Evolutionary conservation across 1,140 invertebrate genomes (phyloP), one percentile per base, ranked within the genome.

Genomic region (Nylanderia fulva): DNA sequence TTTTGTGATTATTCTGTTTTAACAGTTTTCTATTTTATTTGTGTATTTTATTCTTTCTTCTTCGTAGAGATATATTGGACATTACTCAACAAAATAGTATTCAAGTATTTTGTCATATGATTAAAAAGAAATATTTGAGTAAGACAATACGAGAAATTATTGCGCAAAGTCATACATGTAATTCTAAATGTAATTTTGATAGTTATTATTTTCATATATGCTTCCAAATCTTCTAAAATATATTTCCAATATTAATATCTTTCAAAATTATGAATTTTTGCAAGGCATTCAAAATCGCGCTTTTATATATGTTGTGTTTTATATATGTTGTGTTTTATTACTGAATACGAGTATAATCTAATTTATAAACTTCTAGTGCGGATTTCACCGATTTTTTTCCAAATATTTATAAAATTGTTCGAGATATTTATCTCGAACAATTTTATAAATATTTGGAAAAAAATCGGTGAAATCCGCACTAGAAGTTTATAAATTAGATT

Each of bases 161-260:
- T 54, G 36, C 9, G 42, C 9, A 60, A 66, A 45, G 15, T 4
- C 42, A 48, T 61, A 15, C 21, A 2, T 15, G 21, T 9, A 39
- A 33, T 33, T n/a, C 29, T 2, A 66, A 66, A 54, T 58, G 29
- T 68, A 68, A 79, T 24, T 36, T 29, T 54, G 54, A 36, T 8
- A 24, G 75, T 79, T 54, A 56, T 79, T 79, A 24, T 56, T 68
- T 68, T n/a, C 33, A 21, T 15, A 48, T n/a, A 36, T 21, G 61
- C 39, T 36, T 76, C 18, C 18, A 76, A 79, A 36, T 52, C 39
- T 11, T n/a, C n/a, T 45, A 24, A 71, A 72, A 72, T 82, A 48
- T 15, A 82, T 72, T 72, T 29, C 9, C 13, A 58, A 58, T 69
- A 39, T 71, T 58, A 18, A 71, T 27, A 27, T 82, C 24, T 72